These are phyloP conservation scores for Ommatoiulus sabulosus DNA, from an alignment of 2,888 invertebrate species.

Conservation along the genomic window DNA sequence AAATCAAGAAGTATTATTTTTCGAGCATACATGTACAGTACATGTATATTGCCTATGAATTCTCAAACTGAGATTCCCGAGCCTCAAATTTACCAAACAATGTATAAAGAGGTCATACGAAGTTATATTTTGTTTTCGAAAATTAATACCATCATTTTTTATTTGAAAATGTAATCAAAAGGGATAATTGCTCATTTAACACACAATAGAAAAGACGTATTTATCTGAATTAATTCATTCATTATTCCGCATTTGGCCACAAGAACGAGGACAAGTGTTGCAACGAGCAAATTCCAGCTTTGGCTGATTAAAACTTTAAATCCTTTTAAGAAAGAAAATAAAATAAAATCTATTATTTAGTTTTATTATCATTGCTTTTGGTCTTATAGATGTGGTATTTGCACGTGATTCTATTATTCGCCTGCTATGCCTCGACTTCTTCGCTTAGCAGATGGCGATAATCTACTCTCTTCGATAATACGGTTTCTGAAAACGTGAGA, in stretches of 20 bases:
- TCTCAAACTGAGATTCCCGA: not conserved
- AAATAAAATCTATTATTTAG: not conserved
- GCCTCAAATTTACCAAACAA: not conserved
- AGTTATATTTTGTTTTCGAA: conserved; percentile 19
- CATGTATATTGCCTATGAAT: too few species aligned
- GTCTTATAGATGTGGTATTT: not conserved
- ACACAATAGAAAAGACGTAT: conserved; percentile 12
- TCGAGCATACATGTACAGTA: too few species aligned
- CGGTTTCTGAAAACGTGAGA: not conserved
- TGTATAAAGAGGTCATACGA: not conserved
- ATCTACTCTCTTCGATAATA: not conserved
- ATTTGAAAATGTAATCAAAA: conserved; percentile 23
- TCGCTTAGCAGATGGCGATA: not conserved
- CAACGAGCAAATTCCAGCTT: not conserved
- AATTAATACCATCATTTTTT: not conserved
- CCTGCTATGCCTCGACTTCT: not conserved
- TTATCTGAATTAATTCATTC: not conserved
- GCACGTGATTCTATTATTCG: not conserved
- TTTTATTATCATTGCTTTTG: not conserved
- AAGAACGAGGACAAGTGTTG: conserved; percentile 23
- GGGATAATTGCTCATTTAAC: conserved; percentile 15
- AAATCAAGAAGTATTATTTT: too few species aligned
- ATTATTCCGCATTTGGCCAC: not conserved
- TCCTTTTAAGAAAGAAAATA: not conserved
- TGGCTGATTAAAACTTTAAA: not conserved